These are phyloP conservation scores for Thalassophryne amazonica DNA, from an alignment of 2,797 vertebrate species.

Conservation along the genomic window DNA sequence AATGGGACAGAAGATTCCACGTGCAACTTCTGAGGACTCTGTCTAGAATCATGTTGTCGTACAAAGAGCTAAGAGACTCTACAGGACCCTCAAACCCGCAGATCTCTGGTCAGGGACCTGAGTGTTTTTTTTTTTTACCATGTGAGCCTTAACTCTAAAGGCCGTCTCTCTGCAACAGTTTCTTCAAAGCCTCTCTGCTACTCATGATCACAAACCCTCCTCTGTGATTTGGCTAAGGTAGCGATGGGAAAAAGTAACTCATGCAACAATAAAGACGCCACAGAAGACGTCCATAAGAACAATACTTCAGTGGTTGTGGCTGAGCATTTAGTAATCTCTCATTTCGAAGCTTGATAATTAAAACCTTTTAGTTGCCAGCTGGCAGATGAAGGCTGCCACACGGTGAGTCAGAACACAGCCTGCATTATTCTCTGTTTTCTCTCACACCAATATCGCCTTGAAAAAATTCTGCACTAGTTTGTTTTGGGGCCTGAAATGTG, in stretches of 20 bases:
- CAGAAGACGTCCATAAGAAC: background rate
- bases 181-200: no score
- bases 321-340: background rate
- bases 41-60: no score
- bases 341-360: background rate
- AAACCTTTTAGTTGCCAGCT: background rate
- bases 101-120: no score
- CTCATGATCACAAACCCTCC: no score
- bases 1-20: no score
- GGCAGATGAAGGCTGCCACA: background rate
- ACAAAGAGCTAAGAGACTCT: no score
- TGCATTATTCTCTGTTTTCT: background rate
- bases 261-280: background rate
- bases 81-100: no score
- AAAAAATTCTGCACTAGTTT: conserved; percentile 21
- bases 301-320: background rate
- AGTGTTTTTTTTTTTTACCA: no score
- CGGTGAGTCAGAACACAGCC: background rate
- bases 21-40: no score
- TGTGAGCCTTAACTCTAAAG: no score
- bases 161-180: no score
- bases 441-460: background rate
- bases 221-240: no score
- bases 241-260: background rate
- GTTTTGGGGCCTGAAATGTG: conserved; percentile 24